phyloP scores from a whole-genome alignment of 2,113 vertebrate genomes.

The Tyto alba region DNA sequence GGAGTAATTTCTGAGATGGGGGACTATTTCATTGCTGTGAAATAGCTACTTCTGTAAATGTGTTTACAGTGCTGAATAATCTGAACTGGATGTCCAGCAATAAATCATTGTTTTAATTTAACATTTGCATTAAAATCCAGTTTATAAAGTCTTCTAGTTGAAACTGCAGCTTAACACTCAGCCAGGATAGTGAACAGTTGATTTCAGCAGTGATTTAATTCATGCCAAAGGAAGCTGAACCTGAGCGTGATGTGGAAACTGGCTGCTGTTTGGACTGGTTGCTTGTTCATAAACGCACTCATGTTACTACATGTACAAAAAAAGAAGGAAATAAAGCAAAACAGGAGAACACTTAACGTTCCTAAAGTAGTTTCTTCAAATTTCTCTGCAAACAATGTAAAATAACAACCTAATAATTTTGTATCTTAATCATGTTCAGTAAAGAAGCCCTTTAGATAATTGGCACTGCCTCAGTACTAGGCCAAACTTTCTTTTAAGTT shows the following conservation, averaged over 20 bases:
- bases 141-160: background rate
- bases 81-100: conserved; percentile 32
- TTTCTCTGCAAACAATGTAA: conserved; percentile 74
- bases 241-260: background rate
- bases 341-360: conserved; percentile 63
- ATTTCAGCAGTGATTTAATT: conserved; percentile 62
- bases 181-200: conserved; percentile 18
- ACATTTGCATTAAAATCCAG: conserved; percentile 12
- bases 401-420: conserved; percentile 75
- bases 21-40: conserved; percentile 24
- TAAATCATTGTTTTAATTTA: conserved; percentile 20
- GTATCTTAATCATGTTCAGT: conserved; percentile 78
- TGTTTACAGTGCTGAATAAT: conserved; percentile 51
- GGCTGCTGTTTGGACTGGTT: conserved; percentile 40
- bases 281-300: conserved; percentile 4
- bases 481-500: conserved; percentile 85
- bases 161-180: conserved; percentile 2
- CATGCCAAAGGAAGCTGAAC: conserved; percentile 49
- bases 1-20: conserved; percentile 7
- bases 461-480: conserved; percentile 76
- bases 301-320: conserved; percentile 6
- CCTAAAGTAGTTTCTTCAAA: conserved; percentile 71
- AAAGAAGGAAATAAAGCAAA: conserved; percentile 52
- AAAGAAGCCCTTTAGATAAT: conserved; percentile 83
- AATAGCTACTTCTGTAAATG: conserved; percentile 55